Evolutionary conservation across 1,140 invertebrate species (phyloP).

Genomic region (Brachionus asplanchnoidis): DNA sequence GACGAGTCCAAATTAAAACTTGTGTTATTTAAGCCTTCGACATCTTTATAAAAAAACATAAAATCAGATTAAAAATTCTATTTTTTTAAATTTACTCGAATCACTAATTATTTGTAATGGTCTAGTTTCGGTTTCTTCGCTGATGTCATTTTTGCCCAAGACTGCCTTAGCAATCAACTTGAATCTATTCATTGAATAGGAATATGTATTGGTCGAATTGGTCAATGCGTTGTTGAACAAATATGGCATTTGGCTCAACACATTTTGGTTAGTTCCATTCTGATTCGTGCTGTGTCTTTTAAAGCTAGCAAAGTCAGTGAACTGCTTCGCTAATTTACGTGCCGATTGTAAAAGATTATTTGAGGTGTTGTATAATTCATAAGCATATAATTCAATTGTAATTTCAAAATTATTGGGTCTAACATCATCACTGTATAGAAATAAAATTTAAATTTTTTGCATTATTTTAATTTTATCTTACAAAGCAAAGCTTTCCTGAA

Average conservation of each 20-base stretch:
- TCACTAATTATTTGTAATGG: constrained; percentile 4
- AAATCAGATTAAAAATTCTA: not conserved
- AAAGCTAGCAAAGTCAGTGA: constrained; percentile 23
- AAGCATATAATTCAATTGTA: constrained; percentile 4
- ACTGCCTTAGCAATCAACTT: constrained; percentile 6
- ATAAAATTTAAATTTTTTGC: not conserved
- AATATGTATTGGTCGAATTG: constrained; percentile 19
- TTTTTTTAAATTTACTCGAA: too few relatives aligned
- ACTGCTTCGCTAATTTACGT: constrained; percentile 15
- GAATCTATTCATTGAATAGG: constrained; percentile 28
- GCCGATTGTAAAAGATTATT: constrained; percentile 12
- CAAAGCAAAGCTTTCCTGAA: not conserved
- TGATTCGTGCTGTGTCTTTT: not conserved
- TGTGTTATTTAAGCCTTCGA: not conserved
- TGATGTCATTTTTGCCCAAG: not conserved
- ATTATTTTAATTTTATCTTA: not conserved
- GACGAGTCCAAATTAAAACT: not conserved
- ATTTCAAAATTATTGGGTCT: constrained; percentile 14
- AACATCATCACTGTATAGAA: constrained; percentile 20
- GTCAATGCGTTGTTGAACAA: constrained; percentile 22
- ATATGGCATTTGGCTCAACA: constrained; percentile 22
- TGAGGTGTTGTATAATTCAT: constrained; percentile 19
- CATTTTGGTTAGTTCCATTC: not conserved
- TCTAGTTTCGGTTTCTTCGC: not conserved
- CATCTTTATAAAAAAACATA: not conserved